Conservation (phyloP, 2,888 invertebrate species). For the Drosophila rubida region DNA sequence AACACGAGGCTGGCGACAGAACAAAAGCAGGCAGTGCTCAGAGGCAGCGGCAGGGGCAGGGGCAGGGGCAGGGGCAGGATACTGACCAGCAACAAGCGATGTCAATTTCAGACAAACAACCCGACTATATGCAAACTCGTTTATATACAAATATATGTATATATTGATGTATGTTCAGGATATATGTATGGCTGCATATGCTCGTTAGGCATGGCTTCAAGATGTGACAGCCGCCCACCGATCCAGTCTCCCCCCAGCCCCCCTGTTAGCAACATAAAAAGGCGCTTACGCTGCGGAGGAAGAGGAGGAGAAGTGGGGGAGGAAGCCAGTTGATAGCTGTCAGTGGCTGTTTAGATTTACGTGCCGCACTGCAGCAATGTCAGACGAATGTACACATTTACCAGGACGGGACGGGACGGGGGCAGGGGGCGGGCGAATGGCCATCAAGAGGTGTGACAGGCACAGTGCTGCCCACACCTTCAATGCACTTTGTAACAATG, state of each 20-base stretch:
- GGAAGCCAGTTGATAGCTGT: slow-evolving; percentile 69
- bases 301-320: too few species aligned
- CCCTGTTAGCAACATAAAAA: slow-evolving; percentile 59
- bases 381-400: slow-evolving; percentile 21
- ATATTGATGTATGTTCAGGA: slow-evolving; percentile 53
- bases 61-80: not conserved
- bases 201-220: slow-evolving; percentile 38
- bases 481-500: slow-evolving; percentile 75
- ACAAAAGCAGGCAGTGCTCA: too few species aligned
- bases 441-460: slow-evolving; percentile 64
- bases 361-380: slow-evolving; percentile 78
- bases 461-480: slow-evolving; percentile 11
- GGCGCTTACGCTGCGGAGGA: slow-evolving; percentile 50
- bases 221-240: slow-evolving; percentile 63
- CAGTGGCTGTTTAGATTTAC: slow-evolving; percentile 80
- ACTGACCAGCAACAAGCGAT: slow-evolving; percentile 59
- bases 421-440: slow-evolving; percentile 31
- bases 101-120: slow-evolving; percentile 80
- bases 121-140: slow-evolving; percentile 51
- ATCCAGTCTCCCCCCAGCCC: not conserved
- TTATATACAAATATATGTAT: slow-evolving; percentile 22
- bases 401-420: slow-evolving; percentile 8
- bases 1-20: slow-evolving; percentile 46
- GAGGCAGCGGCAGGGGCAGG: too few species aligned
- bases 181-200: slow-evolving; percentile 45